These are phyloP conservation scores for Grapholita molesta DNA, from an alignment of 1,140 invertebrate genomes.

Conservation along the genomic window DNA sequence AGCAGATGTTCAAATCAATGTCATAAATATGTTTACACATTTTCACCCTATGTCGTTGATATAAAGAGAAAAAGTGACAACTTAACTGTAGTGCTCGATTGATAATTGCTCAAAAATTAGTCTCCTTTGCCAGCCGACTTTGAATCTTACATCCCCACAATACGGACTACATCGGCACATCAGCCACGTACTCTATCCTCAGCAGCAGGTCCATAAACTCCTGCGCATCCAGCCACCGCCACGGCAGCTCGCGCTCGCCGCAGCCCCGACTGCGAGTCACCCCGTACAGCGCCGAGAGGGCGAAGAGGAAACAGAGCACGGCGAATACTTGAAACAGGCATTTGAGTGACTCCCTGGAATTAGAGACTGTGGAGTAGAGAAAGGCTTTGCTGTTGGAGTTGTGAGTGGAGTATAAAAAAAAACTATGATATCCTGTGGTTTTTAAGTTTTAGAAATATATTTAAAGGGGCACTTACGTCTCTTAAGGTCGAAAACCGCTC, in stretches of 20 bases:
- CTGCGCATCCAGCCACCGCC: slow-evolving; percentile 53
- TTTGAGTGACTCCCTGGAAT: slow-evolving; percentile 59
- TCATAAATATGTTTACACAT: too few species aligned
- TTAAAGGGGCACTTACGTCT: too few species aligned
- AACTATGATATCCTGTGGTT: too few species aligned
- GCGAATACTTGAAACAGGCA: slow-evolving; percentile 63
- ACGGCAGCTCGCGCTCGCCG: slow-evolving; percentile 38
- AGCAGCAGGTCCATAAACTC: slow-evolving; percentile 61
- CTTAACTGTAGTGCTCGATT: too few species aligned
- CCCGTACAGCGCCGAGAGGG: slow-evolving; percentile 43
- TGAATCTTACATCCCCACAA: not conserved
- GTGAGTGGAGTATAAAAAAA: slow-evolving; percentile 6
- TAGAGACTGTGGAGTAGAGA: slow-evolving; percentile 38
- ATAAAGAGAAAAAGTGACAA: too few species aligned
- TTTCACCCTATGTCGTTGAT: too few species aligned
- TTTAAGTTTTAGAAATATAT: too few species aligned
- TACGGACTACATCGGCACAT: slow-evolving; percentile 55
- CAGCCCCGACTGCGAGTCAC: slow-evolving; percentile 30
- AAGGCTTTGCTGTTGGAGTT: not conserved
- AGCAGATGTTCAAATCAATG: too few species aligned
- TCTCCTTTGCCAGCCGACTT: too few species aligned
- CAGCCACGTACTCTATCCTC: slow-evolving; percentile 55
- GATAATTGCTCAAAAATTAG: too few species aligned
- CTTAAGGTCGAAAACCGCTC: too few species aligned
- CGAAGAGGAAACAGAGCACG: slow-evolving; percentile 54